A percentile compares a stretch with the other conserved stretches of the same genome.
These are phyloP conservation scores for Idaea biselata DNA, from an alignment of 2,888 invertebrate species.

Conservation along the genomic window DNA sequence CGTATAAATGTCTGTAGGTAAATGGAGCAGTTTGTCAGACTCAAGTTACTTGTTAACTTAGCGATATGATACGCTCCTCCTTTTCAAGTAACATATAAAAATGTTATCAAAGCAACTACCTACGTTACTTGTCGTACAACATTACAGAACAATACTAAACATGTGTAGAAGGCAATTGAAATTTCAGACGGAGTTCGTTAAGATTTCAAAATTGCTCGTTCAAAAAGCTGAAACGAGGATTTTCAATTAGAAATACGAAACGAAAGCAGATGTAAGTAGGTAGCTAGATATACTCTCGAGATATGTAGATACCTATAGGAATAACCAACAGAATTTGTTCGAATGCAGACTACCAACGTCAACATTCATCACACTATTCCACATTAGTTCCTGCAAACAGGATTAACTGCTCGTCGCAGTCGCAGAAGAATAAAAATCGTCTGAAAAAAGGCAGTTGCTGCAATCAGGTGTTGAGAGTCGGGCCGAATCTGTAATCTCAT, in stretches of 20 bases:
- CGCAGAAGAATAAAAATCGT: neutral
- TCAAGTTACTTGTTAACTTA: conserved; percentile 36
- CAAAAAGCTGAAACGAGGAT: neutral
- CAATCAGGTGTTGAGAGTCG: neutral
- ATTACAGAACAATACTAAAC: neutral
- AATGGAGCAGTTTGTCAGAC: conserved; percentile 24
- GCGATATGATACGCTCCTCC: conserved; percentile 22
- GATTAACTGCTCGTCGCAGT: neutral
- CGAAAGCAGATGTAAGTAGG: neutral
- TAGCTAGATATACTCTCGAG: neutral
- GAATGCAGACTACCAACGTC: neutral
- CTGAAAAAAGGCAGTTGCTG: neutral
- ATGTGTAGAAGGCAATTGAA: neutral
- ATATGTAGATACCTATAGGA: neutral
- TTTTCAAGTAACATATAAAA: conserved; percentile 11
- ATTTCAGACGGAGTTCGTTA: neutral
- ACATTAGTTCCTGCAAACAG: neutral
- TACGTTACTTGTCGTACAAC: neutral
- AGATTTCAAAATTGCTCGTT: neutral
- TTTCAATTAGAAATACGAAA: neutral
- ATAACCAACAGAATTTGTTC: neutral
- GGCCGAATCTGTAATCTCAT: neutral
- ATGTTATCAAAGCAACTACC: conserved; percentile 7
- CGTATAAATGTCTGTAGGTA: conserved; percentile 3
- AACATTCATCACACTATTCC: neutral